Evolutionary conservation across 1,140 invertebrate species (phyloP).

Genomic region (Lysiphlebus fabarum): DNA sequence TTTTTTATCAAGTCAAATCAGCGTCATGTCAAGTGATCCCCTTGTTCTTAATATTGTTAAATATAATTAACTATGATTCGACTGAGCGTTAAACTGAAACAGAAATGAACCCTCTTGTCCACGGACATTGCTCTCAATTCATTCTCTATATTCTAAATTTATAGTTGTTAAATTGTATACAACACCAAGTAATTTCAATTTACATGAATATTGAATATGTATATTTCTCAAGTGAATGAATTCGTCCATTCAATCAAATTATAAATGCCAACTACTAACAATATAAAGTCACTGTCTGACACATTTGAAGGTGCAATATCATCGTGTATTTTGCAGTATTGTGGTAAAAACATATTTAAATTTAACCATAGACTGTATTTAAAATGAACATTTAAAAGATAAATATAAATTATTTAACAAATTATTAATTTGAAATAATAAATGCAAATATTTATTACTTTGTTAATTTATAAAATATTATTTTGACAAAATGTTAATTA

Average conservation of each 20-base stretch:
- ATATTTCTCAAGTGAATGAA: slow-evolving; percentile 30
- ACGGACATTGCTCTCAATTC: neutral
- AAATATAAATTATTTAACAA: too few species aligned
- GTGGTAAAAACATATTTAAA: slow-evolving; percentile 34
- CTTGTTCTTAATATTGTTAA: neutral
- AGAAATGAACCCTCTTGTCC: neutral
- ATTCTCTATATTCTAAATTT: too few species aligned
- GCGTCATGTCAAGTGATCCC: slow-evolving; percentile 12
- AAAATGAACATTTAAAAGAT: too few species aligned
- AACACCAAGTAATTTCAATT: slow-evolving; percentile 43
- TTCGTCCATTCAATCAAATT: slow-evolving; percentile 46
- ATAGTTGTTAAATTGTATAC: slow-evolving; percentile 16
- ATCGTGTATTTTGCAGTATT: slow-evolving; percentile 35
- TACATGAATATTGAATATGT: slow-evolving; percentile 40
- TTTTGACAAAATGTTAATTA: too few species aligned
- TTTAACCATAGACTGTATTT: slow-evolving; percentile 30
- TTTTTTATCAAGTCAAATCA: too few species aligned
- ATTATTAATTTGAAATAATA: too few species aligned
- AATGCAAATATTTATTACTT: neutral
- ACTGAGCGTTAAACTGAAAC: slow-evolving; percentile 5
- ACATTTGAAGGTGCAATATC: slow-evolving; percentile 35
- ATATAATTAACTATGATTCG: slow-evolving; percentile 6
- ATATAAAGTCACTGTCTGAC: slow-evolving; percentile 46
- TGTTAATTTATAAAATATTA: slow-evolving; percentile 4
- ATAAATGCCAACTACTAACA: slow-evolving; percentile 43